Evolutionary conservation across 1,140 invertebrate genomes (phyloP).

Genomic region (Adoxophyes honmai): DNA sequence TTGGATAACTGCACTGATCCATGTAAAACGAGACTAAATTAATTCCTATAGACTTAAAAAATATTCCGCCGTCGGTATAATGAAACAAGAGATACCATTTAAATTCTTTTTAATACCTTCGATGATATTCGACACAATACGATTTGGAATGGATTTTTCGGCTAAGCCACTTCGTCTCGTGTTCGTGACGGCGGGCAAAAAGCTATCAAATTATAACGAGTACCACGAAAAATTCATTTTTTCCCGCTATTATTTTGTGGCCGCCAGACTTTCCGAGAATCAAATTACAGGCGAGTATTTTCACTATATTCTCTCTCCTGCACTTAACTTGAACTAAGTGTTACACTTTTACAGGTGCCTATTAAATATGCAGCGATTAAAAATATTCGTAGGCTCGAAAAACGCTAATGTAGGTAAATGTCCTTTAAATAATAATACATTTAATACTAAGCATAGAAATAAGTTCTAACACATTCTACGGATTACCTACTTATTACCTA

Average conservation of each 20-base stretch:
- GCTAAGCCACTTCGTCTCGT: not conserved
- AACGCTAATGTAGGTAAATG: not conserved
- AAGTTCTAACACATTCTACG: no score
- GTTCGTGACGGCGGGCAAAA: slow-evolving; percentile 10
- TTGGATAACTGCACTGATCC: no score
- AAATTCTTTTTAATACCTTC: no score
- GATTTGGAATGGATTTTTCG: not conserved
- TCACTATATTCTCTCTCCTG: slow-evolving; percentile 5
- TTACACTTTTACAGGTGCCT: not conserved
- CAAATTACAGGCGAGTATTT: slow-evolving; percentile 7
- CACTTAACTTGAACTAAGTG: not conserved
- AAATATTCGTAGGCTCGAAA: slow-evolving; percentile 6
- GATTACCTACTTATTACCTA: no score
- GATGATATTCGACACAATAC: no score
- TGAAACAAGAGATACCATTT: no score
- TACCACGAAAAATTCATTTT: slow-evolving; percentile 9
- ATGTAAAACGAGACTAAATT: no score
- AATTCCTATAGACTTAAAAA: no score
- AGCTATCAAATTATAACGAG: slow-evolving; percentile 15
- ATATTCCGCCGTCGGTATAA: no score
- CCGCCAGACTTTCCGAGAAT: slow-evolving; percentile 9
- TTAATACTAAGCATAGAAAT: no score
- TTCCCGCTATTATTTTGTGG: slow-evolving; percentile 6
- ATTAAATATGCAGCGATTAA: slow-evolving; percentile 3
- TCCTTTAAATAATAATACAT: not conserved